Evolutionary conservation across 1,140 invertebrate genomes (phyloP).

Genomic region (Oryzaephilus surinamensis): DNA sequence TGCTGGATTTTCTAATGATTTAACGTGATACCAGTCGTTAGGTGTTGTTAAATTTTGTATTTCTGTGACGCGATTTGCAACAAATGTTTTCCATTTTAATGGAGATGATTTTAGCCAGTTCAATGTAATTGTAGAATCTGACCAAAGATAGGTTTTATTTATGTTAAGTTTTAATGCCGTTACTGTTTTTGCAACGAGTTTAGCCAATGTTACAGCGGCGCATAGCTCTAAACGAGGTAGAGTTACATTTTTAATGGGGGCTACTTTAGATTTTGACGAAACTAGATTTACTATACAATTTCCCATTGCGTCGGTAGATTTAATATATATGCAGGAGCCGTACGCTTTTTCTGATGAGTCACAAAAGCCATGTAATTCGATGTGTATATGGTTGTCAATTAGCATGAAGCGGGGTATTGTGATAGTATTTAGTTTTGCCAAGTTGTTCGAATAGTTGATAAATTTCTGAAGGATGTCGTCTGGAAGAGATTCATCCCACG

Average conservation of each 20-base stretch:
- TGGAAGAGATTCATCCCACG: conserved; percentile 29
- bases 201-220: neutral
- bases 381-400: neutral
- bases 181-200: neutral
- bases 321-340: conserved; percentile 20
- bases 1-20: conserved; percentile 34
- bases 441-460: too few species aligned
- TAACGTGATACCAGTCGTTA: conserved; percentile 25
- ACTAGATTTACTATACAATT: conserved; percentile 6
- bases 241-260: neutral
- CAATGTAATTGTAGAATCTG: conserved; percentile 1
- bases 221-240: neutral
- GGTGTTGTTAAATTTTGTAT: neutral
- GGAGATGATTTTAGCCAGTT: neutral
- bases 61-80: neutral
- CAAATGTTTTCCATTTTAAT: neutral
- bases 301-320: neutral
- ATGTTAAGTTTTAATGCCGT: neutral
- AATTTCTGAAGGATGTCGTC: too few species aligned
- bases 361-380: conserved; percentile 20
- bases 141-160: neutral
- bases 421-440: conserved; percentile 6
- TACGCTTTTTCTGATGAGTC: conserved; percentile 24
- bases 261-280: conserved; percentile 24
- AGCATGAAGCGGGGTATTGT: neutral